Conservation (phyloP, 2,797 vertebrate genomes). For the Hephaestus fuliginosus region DNA sequence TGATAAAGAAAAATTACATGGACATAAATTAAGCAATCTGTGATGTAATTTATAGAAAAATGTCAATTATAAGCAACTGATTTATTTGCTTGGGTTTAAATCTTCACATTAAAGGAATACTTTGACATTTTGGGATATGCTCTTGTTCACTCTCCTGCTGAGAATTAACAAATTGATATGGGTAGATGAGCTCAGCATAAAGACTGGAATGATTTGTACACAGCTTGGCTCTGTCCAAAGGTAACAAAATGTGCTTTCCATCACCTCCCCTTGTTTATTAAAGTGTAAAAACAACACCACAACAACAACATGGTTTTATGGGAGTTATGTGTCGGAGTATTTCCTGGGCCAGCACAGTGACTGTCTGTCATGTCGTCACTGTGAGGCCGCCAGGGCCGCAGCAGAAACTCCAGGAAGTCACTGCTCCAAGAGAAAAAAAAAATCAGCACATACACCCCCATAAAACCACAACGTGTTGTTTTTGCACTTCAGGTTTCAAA, state of each 20-base stretch:
- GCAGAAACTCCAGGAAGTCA: not conserved
- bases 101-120: not conserved
- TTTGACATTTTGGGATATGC: not conserved
- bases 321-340: not conserved
- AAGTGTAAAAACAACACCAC: not conserved
- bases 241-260: not conserved
- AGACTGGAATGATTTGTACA: not conserved
- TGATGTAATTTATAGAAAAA: not conserved
- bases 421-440: not conserved
- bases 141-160: not conserved
- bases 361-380: not conserved
- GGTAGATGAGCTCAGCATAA: not conserved
- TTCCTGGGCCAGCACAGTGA: not conserved
- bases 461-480: not conserved
- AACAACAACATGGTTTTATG: not conserved
- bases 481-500: not conserved
- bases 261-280: no score
- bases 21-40: not conserved
- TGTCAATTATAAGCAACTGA: no score
- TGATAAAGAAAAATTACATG: not conserved
- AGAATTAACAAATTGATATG: not conserved
- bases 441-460: not conserved
- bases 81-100: not conserved
- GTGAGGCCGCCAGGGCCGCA: not conserved
- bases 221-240: not conserved